These are phyloP conservation scores for Oligia latruncula DNA, from an alignment of 2,888 invertebrate genomes.

Conservation along the genomic window DNA sequence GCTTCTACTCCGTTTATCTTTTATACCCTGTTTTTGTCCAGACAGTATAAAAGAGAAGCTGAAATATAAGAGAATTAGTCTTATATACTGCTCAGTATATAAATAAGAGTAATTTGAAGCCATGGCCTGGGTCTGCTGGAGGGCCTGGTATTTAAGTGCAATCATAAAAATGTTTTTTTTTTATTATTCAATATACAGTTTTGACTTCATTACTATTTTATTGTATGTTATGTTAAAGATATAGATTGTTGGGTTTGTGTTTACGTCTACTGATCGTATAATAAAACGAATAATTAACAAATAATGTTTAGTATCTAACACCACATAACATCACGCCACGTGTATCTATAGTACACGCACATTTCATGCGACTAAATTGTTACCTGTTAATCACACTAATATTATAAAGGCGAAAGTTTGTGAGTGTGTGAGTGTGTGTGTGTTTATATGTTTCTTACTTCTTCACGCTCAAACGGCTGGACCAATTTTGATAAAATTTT, in stretches of 20 bases:
- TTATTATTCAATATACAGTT: neutral
- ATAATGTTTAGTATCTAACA: neutral
- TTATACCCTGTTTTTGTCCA: too few relatives aligned
- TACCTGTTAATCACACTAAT: neutral
- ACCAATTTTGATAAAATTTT: too few relatives aligned
- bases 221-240: neutral
- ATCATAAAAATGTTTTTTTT: neutral
- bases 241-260: neutral
- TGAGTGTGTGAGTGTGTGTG: too few relatives aligned
- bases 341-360: neutral
- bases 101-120: neutral
- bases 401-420: too few relatives aligned
- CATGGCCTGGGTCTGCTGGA: neutral
- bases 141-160: neutral
- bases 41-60: too few relatives aligned
- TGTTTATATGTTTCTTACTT: too few relatives aligned
- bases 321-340: neutral
- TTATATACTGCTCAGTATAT: too few relatives aligned
- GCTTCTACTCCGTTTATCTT: too few relatives aligned
- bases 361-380: neutral
- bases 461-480: too few relatives aligned
- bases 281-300: neutral
- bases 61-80: neutral
- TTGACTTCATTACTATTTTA: neutral
- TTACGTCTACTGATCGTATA: neutral